Percentiles rank a stretch among this genome's conserved stretches.
phyloP scores from a whole-genome alignment of 1,140 invertebrate species.

The Episyrphus balteatus region DNA sequence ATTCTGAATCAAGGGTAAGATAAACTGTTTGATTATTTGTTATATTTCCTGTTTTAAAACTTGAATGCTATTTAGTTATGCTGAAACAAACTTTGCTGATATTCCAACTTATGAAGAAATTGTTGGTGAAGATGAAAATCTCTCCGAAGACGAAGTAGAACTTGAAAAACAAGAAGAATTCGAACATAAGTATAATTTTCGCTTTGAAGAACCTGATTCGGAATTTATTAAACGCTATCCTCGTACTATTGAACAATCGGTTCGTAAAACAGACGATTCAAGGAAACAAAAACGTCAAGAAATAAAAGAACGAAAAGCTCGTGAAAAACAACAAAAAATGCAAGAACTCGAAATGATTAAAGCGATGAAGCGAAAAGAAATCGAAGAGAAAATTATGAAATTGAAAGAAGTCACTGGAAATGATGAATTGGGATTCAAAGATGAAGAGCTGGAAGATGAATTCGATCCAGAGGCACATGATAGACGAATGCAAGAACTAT shows the following conservation, averaged over 20 bases:
- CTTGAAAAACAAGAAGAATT: slow-evolving; percentile 78
- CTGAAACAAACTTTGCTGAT: slow-evolving; percentile 44
- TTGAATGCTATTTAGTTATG: slow-evolving; percentile 14
- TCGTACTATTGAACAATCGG: slow-evolving; percentile 70
- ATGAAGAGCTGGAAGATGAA: slow-evolving; percentile 70
- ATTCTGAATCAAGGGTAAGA: slow-evolving; percentile 68
- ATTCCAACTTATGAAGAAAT: slow-evolving; percentile 59
- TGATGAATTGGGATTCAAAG: slow-evolving; percentile 48
- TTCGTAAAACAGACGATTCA: slow-evolving; percentile 68
- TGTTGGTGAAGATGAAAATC: slow-evolving; percentile 52
- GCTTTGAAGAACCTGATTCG: slow-evolving; percentile 91
- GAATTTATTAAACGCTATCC: slow-evolving; percentile 90
- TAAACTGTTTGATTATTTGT: slow-evolving; percentile 31
- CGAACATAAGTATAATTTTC: slow-evolving; percentile 91
- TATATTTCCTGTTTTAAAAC: slow-evolving; percentile 2
- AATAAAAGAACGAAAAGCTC: slow-evolving; percentile 62
- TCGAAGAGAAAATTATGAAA: slow-evolving; percentile 77
- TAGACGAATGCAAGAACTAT: slow-evolving; percentile 72
- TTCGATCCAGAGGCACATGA: slow-evolving; percentile 90
- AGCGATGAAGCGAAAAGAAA: slow-evolving; percentile 80
- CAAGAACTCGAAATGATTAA: slow-evolving; percentile 81
- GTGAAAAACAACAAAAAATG: slow-evolving; percentile 70
- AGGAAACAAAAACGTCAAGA: slow-evolving; percentile 68
- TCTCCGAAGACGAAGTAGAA: slow-evolving; percentile 72
- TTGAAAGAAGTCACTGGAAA: slow-evolving; percentile 85